Conservation (phyloP, 2,797 vertebrate genomes). For the Cynopterus sphinx region DNA sequence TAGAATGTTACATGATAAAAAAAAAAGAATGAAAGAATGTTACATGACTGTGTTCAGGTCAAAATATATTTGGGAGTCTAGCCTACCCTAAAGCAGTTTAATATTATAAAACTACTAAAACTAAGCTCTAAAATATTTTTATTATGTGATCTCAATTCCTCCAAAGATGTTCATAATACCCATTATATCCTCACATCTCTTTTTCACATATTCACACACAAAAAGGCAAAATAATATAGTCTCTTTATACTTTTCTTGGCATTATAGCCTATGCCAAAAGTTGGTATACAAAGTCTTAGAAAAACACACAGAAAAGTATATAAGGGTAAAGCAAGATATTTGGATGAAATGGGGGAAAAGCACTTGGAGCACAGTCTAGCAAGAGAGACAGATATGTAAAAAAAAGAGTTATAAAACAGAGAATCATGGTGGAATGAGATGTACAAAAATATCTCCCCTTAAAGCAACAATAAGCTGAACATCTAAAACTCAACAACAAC, state of each 20-base stretch:
- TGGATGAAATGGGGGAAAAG: neutral
- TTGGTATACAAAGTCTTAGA: neutral
- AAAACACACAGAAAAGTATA: neutral
- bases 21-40: neutral
- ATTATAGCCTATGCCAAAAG: neutral
- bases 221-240: slow-evolving; percentile 6
- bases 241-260: neutral
- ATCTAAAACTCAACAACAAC: too few species aligned
- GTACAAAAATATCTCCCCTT: too few species aligned
- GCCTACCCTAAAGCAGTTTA: neutral
- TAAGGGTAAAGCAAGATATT: neutral
- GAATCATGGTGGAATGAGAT: too few species aligned
- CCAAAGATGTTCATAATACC: neutral
- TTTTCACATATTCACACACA: neutral
- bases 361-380: neutral
- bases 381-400: neutral
- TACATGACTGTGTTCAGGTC: neutral
- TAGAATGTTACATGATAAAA: neutral
- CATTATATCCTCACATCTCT: neutral
- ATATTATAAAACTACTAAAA: neutral
- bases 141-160: neutral
- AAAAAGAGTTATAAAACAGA: neutral
- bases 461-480: too few species aligned
- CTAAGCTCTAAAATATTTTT: slow-evolving; percentile 2
- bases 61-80: neutral